phyloP scores from a whole-genome alignment of 1,140 invertebrate species.

The Drosophila bipectinata region DNA sequence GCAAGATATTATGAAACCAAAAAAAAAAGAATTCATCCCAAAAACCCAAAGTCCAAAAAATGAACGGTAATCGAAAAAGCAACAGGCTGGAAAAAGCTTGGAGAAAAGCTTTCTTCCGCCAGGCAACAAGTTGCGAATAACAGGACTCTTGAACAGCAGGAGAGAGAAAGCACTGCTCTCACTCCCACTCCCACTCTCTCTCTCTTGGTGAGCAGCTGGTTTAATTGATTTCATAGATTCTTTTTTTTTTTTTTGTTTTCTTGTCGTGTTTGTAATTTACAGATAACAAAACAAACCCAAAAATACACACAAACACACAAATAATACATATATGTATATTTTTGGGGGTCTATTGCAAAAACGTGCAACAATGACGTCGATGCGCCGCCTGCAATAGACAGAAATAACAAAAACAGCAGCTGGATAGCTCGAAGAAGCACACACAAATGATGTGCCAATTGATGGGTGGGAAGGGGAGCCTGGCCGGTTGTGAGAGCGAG shows the following conservation, averaged over 20 bases:
- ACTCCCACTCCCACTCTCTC: constrained; percentile 29
- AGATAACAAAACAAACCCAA: constrained; percentile 28
- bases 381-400: constrained; percentile 40
- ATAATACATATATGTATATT: constrained; percentile 41
- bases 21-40: neutral
- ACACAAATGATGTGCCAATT: constrained; percentile 64
- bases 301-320: constrained; percentile 36
- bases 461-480: constrained; percentile 30
- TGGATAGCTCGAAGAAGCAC: constrained; percentile 20
- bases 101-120: constrained; percentile 19
- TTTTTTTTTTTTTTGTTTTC: neutral
- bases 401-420: constrained; percentile 36
- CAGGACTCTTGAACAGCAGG: constrained; percentile 25
- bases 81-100: constrained; percentile 21
- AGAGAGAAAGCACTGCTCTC: constrained; percentile 20
- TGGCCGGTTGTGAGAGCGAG: neutral
- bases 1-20: neutral
- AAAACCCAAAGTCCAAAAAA: neutral
- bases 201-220: constrained; percentile 15
- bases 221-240: constrained; percentile 2
- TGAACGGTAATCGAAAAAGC: neutral
- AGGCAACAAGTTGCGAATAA: constrained; percentile 53
- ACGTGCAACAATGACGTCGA: constrained; percentile 78
- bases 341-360: constrained; percentile 71
- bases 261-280: constrained; percentile 50